Base-by-base conservation (phyloP, 1,140 invertebrate species). In the Periplaneta americana region DNA sequence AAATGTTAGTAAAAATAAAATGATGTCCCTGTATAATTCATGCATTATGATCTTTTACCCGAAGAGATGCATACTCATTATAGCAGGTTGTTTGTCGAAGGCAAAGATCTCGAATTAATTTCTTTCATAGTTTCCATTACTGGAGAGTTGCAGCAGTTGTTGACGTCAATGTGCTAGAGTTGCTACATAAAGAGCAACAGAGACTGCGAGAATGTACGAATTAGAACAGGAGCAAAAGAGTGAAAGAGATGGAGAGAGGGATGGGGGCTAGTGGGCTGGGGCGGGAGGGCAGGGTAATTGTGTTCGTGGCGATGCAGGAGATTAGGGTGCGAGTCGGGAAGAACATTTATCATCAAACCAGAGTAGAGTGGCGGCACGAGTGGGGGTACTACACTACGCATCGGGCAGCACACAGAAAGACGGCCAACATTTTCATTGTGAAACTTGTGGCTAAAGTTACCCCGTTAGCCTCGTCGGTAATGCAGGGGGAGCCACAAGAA, bases 321-420 rank as follows among this genome's bases (percentile, higher is more conserved):
- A 80, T 80, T 80, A 80, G 79, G 79, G 79, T 31, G 31, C 66
- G 79, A 80, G 48, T 80, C 79, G 79, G 79, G 79, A 80, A 80
- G 79, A 80, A 74, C 79, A 80, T 80, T 80, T 80, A 80, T 80
- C 79, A 80, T 80, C 48, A 66, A 28, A 66, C 48, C 48, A 34
- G 75, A 75, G 34, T 34, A 32, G 32, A 34, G 31, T 75, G 75
- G 75, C 75, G 32, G 75, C 32, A 10, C 74, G 74, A 31, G 74
- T 18, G 32, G 75, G 22, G 75, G 31, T 32, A 34, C 34, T 75
- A 34, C 11, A 34, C 22, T 75, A 34, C 75, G 15, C 32, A n/a
- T n/a, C n/a, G n/a, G n/a, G n/a, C n/a, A n/a, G n/a, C n/a, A n/a
- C n/a, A n/a, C n/a, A n/a, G n/a, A n/a, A n/a, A n/a, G n/a, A n/a